Evolutionary conservation across 2,888 invertebrate species (phyloP).

Genomic region (Drosophila buzzatii): DNA sequence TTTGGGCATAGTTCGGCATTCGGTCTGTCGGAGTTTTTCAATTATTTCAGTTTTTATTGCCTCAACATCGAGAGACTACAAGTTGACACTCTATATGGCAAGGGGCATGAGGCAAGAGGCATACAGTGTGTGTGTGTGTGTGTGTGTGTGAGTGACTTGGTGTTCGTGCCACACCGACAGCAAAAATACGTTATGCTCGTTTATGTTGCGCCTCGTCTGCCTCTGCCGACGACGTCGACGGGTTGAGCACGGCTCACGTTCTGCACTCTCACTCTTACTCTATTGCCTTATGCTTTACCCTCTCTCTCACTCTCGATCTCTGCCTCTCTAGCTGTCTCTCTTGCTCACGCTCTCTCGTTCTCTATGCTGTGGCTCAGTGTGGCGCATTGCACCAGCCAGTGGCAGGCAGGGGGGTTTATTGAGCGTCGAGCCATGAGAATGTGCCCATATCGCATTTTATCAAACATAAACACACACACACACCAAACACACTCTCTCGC

Average conservation of each 20-base stretch:
- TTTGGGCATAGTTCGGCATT: conserved; percentile 58
- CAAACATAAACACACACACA: conserved; percentile 73
- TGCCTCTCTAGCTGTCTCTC: conserved; percentile 2
- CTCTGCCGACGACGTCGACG: conserved; percentile 29
- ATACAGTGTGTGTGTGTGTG: conserved; percentile 17
- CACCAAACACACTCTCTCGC: conserved; percentile 11
- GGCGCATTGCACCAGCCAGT: conserved; percentile 53
- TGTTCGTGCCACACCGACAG: conserved; percentile 74
- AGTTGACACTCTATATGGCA: conserved; percentile 69
- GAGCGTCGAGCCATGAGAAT: conserved; percentile 64
- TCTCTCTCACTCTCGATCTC: conserved; percentile 10
- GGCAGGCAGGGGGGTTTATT: conserved; percentile 60
- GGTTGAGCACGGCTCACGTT: conserved; percentile 61
- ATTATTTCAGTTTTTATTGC: conserved; percentile 76
- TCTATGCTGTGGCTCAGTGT: conserved; percentile 15
- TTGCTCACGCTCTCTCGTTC: background rate
- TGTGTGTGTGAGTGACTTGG: conserved; percentile 31
- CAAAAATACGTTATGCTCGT: conserved; percentile 78
- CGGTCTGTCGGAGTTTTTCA: conserved; percentile 59
- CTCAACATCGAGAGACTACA: conserved; percentile 72
- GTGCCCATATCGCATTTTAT: conserved; percentile 81
- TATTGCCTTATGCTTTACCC: conserved; percentile 11
- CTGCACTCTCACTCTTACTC: conserved; percentile 34
- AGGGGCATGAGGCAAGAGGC: conserved; percentile 7
- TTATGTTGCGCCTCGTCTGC: conserved; percentile 71